A percentile compares a stretch with the other conserved stretches of the same genome.
Evolutionary conservation across 2,797 vertebrate species (phyloP).

Genomic region (Kryptopterus vitreolus): DNA sequence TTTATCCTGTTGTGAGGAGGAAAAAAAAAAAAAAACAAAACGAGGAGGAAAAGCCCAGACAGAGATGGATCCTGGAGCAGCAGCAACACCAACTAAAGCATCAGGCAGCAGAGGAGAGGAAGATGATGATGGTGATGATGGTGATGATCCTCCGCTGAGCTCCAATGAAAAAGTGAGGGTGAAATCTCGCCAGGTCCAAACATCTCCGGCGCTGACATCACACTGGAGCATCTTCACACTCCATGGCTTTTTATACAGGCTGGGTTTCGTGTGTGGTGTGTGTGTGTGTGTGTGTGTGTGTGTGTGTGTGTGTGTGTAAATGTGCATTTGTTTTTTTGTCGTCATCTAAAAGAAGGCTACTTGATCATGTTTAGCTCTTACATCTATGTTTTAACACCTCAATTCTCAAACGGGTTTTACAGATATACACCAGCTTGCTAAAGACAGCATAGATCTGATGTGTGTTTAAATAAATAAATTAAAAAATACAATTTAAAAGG

Average conservation of each 20-base stretch:
- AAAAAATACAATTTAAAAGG: background rate
- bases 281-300: conserved; percentile 29
- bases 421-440: background rate
- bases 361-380: conserved; percentile 11
- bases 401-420: background rate
- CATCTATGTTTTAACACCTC: background rate
- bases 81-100: conserved; percentile 65
- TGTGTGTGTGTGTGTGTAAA: background rate
- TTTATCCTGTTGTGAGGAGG: conserved; percentile 63
- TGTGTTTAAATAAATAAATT: no score
- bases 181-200: conserved; percentile 76
- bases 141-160: conserved; percentile 59
- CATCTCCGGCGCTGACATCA: conserved; percentile 79
- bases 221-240: conserved; percentile 75
- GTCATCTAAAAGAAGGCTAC: background rate
- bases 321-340: conserved; percentile 30
- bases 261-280: conserved; percentile 61
- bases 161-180: conserved; percentile 33
- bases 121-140: conserved; percentile 29
- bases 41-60: conserved; percentile 25
- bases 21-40: conserved; percentile 46
- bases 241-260: conserved; percentile 75
- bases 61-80: conserved; percentile 10
- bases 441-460: conserved; percentile 1
- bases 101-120: conserved; percentile 64